Conservation (phyloP, 2,888 invertebrate genomes). For the Apodemia zela region DNA sequence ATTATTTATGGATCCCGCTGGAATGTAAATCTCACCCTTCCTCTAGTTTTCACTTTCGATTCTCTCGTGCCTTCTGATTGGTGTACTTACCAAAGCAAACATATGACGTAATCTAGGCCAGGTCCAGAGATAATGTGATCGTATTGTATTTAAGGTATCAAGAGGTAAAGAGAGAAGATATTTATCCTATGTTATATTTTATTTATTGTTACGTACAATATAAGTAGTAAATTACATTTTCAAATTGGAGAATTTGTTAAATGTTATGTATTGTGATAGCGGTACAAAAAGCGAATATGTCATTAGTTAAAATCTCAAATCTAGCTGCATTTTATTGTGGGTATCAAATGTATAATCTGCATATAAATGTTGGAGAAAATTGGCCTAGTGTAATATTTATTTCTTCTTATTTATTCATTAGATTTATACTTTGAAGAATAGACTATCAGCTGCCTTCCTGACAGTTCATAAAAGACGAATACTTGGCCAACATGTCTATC, state of each 20-base stretch:
- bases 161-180: not conserved
- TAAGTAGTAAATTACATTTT: constrained; percentile 11
- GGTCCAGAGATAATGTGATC: not conserved
- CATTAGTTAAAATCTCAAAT: constrained; percentile 54
- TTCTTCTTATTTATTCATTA: too few relatives aligned
- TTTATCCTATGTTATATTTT: not conserved
- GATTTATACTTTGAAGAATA: too few relatives aligned
- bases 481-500: too few relatives aligned
- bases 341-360: constrained; percentile 5
- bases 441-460: too few relatives aligned
- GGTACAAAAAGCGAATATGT: constrained; percentile 56
- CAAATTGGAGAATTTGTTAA: constrained; percentile 16
- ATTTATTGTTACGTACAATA: not conserved
- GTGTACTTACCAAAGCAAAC: not conserved
- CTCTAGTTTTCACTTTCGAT: too few relatives aligned
- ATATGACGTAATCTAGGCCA: not conserved
- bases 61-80: not conserved
- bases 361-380: not conserved
- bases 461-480: too few relatives aligned
- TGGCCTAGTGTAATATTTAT: not conserved
- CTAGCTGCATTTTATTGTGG: constrained; percentile 17
- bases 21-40: too few relatives aligned
- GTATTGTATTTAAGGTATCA: not conserved
- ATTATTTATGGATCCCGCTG: not conserved
- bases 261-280: constrained; percentile 21